Evolutionary conservation across 2,888 invertebrate genomes (phyloP).

Genomic region (Thyatira batis): DNA sequence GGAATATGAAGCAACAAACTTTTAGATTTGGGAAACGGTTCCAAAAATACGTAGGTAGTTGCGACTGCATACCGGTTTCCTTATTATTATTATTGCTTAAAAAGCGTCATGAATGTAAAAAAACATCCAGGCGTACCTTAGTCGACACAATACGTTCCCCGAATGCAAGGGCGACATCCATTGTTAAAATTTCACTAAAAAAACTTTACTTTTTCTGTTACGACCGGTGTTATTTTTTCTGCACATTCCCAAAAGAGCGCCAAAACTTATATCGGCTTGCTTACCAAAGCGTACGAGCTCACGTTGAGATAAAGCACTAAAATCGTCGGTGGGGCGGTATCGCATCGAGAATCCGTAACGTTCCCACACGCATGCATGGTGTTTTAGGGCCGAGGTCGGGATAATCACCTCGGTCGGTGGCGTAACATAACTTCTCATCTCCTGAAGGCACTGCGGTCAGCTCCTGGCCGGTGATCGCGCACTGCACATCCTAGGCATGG

Average conservation of each 20-base stretch:
- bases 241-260: constrained; percentile 52
- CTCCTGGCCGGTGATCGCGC: constrained; percentile 57
- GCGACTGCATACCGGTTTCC: constrained; percentile 31
- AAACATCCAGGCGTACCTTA: constrained; percentile 51
- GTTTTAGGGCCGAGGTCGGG: constrained; percentile 68
- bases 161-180: constrained; percentile 61
- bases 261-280: constrained; percentile 51
- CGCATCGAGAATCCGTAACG: constrained; percentile 40
- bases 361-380: constrained; percentile 67
- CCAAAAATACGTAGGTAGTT: constrained; percentile 28
- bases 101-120: constrained; percentile 29
- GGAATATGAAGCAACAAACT: neutral
- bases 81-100: constrained; percentile 27
- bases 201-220: constrained; percentile 46
- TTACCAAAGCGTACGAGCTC: constrained; percentile 57
- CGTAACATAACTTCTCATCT: constrained; percentile 79
- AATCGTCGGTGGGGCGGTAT: constrained; percentile 27
- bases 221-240: constrained; percentile 43
- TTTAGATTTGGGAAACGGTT: constrained; percentile 15
- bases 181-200: constrained; percentile 57
- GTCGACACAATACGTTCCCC: constrained; percentile 51
- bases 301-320: constrained; percentile 43
- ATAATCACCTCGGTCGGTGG: constrained; percentile 81
- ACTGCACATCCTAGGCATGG: constrained; percentile 69
- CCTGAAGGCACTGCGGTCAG: constrained; percentile 70